These are phyloP conservation scores for Nannobrachium achirus DNA, from an alignment of 2,113 vertebrate genomes.

Conservation along the genomic window DNA sequence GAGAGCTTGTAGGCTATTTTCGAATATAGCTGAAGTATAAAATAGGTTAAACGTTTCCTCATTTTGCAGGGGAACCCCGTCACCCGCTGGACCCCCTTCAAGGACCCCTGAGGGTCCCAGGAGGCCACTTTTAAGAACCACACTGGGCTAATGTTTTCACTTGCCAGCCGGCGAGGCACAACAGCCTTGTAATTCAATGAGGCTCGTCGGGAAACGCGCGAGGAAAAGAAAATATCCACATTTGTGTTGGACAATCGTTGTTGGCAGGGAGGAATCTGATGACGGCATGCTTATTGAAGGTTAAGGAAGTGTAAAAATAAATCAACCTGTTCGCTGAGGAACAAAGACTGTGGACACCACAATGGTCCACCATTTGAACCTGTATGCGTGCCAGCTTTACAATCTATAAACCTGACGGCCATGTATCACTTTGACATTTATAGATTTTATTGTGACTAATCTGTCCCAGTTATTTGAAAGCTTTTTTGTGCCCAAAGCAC, in stretches of 20 bases:
- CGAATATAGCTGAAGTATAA: too few species aligned
- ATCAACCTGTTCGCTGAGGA: neutral
- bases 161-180: constrained; percentile 19
- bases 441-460: neutral
- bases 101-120: too few species aligned
- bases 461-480: neutral
- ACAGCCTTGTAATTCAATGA: constrained; percentile 32
- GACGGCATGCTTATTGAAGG: constrained; percentile 38
- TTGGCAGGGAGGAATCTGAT: constrained; percentile 51
- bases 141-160: constrained; percentile 29
- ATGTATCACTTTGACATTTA: neutral
- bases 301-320: constrained; percentile 13
- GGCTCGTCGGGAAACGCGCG: constrained; percentile 3
- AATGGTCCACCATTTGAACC: constrained; percentile 22
- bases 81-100: too few species aligned
- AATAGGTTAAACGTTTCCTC: too few species aligned
- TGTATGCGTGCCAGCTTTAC: neutral
- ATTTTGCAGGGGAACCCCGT: too few species aligned
- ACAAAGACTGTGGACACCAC: constrained; percentile 4
- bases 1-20: too few species aligned
- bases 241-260: constrained; percentile 37
- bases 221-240: constrained; percentile 8
- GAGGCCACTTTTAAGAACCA: too few species aligned
- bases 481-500: too few species aligned
- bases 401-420: too few species aligned